Percentiles rank a stretch among this genome's conserved stretches.
Evolutionary conservation across 2,113 vertebrate genomes (phyloP).

Genomic region (Gallinago jamesoni): DNA sequence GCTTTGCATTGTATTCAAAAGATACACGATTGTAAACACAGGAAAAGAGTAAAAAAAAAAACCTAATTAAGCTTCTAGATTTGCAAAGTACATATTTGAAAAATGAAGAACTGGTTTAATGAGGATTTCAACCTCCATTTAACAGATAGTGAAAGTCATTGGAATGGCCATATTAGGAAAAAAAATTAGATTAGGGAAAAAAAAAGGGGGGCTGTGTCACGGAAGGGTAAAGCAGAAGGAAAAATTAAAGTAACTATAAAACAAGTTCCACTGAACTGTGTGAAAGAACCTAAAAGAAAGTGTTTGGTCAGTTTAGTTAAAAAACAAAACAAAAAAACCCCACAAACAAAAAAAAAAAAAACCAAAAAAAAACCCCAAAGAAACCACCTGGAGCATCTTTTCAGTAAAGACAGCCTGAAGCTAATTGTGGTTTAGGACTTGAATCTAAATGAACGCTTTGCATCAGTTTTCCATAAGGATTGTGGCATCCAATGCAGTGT

Average conservation of each 20-base stretch:
- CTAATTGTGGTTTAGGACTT: neutral
- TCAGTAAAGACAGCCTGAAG: neutral
- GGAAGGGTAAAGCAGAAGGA: neutral
- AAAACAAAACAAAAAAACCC: neutral
- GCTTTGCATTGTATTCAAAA: neutral
- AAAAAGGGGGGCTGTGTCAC: fast-evolving
- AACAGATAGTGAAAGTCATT: no score
- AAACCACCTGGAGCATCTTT: neutral
- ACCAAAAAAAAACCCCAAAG: neutral
- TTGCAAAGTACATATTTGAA: neutral
- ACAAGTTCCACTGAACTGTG: neutral
- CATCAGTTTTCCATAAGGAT: neutral
- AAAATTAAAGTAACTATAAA: neutral
- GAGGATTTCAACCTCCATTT: no score
- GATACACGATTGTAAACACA: neutral
- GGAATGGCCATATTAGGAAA: no score
- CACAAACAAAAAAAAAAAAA: neutral
- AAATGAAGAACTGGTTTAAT: neutral
- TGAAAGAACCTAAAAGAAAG: neutral
- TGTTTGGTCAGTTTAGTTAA: neutral
- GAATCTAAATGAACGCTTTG: neutral
- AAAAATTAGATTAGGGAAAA: no score
- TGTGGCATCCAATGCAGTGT: fast-evolving
- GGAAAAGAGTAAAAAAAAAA: neutral
- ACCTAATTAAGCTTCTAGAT: neutral